Conservation (phyloP, 2,888 invertebrate species). For the Apamea anceps region DNA sequence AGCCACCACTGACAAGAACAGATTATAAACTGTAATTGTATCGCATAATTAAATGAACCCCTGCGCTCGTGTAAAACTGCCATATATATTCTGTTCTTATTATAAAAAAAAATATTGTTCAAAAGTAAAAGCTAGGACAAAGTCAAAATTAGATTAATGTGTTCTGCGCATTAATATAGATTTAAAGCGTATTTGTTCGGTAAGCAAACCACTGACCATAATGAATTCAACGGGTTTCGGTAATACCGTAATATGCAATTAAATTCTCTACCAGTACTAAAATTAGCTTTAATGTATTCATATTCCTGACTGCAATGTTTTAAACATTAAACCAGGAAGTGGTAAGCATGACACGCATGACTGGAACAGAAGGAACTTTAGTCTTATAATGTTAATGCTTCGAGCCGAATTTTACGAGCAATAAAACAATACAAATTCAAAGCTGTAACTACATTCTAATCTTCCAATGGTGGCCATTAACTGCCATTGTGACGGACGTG, state of each 20-base stretch:
- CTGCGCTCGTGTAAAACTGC: slow-evolving; percentile 42
- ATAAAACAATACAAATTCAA: slow-evolving; percentile 65
- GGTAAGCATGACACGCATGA: slow-evolving; percentile 44
- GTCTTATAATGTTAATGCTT: slow-evolving; percentile 49
- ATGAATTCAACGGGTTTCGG: slow-evolving; percentile 47
- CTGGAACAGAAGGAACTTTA: slow-evolving; percentile 46
- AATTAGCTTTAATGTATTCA: slow-evolving; percentile 47
- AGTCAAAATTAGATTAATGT: slow-evolving; percentile 22
- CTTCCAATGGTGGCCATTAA: slow-evolving; percentile 61
- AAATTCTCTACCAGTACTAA: slow-evolving; percentile 38
- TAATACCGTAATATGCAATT: slow-evolving; percentile 49
- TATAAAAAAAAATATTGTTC: slow-evolving; percentile 32
- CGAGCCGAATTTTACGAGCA: slow-evolving; percentile 53
- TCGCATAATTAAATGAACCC: slow-evolving; percentile 58
- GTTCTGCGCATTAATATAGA: slow-evolving; percentile 16
- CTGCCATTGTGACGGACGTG: slow-evolving; percentile 61
- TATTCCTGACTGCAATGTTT: slow-evolving; percentile 41
- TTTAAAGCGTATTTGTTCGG: slow-evolving; percentile 38
- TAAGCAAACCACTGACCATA: slow-evolving; percentile 37
- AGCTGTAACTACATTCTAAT: slow-evolving; percentile 65
- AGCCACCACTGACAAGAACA: slow-evolving; percentile 45
- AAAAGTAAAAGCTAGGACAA: slow-evolving; percentile 7
- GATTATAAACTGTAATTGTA: slow-evolving; percentile 63
- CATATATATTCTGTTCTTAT: slow-evolving; percentile 19
- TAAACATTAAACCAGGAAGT: slow-evolving; percentile 55